phyloP scores from a whole-genome alignment of 2,888 invertebrate genomes.

The Tenthredo livida region DNA sequence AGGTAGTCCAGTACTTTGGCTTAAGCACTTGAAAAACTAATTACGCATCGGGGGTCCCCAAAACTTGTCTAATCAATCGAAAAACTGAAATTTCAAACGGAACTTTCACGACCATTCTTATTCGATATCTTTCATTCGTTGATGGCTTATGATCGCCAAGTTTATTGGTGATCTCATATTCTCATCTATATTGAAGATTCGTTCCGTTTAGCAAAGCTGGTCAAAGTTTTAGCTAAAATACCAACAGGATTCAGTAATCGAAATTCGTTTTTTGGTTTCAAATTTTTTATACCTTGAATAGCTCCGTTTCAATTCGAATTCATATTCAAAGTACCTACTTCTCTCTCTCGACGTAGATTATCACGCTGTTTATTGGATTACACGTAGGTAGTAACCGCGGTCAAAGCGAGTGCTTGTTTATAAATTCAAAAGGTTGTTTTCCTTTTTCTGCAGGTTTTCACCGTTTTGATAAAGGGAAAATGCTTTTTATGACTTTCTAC shows the following conservation, averaged over 20 bases:
- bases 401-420: slow-evolving; percentile 20
- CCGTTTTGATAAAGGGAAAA: background rate
- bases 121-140: background rate
- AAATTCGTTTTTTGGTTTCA: background rate
- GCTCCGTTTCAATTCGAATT: slow-evolving; percentile 16
- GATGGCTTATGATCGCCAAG: background rate
- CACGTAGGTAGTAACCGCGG: background rate
- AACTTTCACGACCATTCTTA: background rate
- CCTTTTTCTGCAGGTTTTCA: background rate
- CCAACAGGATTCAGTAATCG: background rate
- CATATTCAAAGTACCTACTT: background rate
- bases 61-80: slow-evolving; percentile 20
- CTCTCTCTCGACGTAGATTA: background rate
- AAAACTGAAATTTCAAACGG: background rate
- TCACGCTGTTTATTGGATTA: background rate
- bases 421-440: slow-evolving; percentile 1
- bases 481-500: background rate
- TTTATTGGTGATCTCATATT: too few relatives aligned
- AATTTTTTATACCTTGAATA: background rate
- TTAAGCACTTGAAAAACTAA: slow-evolving; percentile 19
- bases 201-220: background rate
- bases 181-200: background rate
- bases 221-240: background rate
- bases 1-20: background rate
- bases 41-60: background rate